phyloP scores from a whole-genome alignment of 2,888 invertebrate species.

The Keiferia lycopersicella region DNA sequence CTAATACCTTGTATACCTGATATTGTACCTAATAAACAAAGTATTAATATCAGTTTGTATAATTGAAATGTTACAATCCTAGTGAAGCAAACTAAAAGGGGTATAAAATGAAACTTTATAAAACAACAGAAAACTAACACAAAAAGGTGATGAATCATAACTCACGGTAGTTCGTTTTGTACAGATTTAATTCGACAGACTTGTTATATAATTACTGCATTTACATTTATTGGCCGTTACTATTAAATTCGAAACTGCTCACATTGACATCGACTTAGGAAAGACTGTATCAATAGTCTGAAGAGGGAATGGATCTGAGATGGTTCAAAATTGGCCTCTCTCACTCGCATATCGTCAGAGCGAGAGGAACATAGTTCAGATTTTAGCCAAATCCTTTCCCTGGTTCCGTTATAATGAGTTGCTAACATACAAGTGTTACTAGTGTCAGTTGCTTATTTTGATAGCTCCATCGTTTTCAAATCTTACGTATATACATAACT shows the following conservation, averaged over 20 bases:
- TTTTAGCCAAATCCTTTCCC: neutral
- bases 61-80: no score
- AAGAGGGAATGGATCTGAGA: conserved; percentile 25
- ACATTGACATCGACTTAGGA: conserved; percentile 56
- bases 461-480: conserved; percentile 45
- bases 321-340: conserved; percentile 17
- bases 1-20: neutral
- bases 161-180: conserved; percentile 72
- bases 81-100: neutral
- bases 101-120: neutral
- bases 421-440: conserved; percentile 25
- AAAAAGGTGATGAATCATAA: conserved; percentile 63
- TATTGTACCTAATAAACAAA: no score
- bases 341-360: conserved; percentile 21
- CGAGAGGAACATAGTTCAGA: conserved; percentile 2
- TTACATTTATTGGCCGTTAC: conserved; percentile 72
- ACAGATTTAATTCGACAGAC: conserved; percentile 80
- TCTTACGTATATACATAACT: conserved; percentile 73
- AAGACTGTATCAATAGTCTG: conserved; percentile 39
- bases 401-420: neutral
- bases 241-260: conserved; percentile 71
- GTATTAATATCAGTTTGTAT: no score
- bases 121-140: conserved; percentile 4
- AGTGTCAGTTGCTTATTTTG: conserved; percentile 33
- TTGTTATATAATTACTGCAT: conserved; percentile 75